Base-by-base conservation (phyloP, 1,140 invertebrate species). In the Sycophaga agraensis region DNA sequence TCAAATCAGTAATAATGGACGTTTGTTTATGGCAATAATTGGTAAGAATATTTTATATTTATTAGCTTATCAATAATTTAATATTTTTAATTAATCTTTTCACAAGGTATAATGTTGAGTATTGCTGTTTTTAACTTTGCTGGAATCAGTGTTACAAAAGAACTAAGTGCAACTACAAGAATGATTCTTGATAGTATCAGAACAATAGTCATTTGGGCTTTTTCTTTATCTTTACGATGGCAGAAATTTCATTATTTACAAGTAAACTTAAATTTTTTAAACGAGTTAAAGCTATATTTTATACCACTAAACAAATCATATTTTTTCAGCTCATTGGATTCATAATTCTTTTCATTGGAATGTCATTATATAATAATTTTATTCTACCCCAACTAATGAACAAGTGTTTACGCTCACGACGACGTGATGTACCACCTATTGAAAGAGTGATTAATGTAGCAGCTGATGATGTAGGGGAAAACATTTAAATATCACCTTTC, bases 101-200 rank as follows among this genome's bases (percentile, higher is more conserved):
- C 40, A 16, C 7, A 12, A 87, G 91, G 91, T 63, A 96, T 92
- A n/a, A 85, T 91, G 12, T 70, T 96, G 5, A 96, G 93, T 55
- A 97, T 97, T 68, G 94, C 95, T 2, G 95, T 98, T 74, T 98
- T 97, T 82, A 98, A 98, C 77, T 98, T 96, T 81, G 89, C 94
- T 72, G 96, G 96, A 19, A 89, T 98, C 21, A 93, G 89, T 73
- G 91, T 99, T n/a, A 96, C 95, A 0, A 97, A 97, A 82, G 92
- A 96, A 78, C 85, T 94, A 63, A 93, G 89, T 42, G 93, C 94
- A 12, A 96, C 93, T 1, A 96, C 94, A 2, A 84, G 95, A 68
- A 94, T 97, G 89, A 89, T 98, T 6, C 82, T 97, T 31, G 96
- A 98, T 72, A 93, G 91, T 64, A 82, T 97, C 7, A 82, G 96